Percentiles rank a stretch among this genome's conserved stretches.
Conservation (phyloP, 1,140 invertebrate genomes). For the Atopsyche davidsoni region DNA sequence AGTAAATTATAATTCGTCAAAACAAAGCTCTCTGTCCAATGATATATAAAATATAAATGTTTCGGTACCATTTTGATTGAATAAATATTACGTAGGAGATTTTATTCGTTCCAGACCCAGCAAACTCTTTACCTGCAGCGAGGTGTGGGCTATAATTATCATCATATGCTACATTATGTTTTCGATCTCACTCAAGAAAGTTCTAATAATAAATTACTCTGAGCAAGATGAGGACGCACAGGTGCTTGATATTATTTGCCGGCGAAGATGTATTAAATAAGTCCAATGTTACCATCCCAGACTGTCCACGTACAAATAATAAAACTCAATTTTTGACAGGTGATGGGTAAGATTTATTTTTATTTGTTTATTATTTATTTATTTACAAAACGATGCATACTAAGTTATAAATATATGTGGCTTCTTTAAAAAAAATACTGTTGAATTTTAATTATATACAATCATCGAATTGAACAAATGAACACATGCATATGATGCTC, state of each 20-base stretch:
- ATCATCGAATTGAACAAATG: not conserved
- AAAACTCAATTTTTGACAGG: constrained; percentile 17
- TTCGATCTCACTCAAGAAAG: too few relatives aligned
- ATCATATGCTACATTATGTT: too few relatives aligned
- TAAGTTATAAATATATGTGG: not conserved
- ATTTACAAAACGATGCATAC: not conserved
- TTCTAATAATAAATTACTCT: too few relatives aligned
- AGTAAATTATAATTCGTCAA: too few relatives aligned
- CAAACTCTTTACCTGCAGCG: too few relatives aligned
- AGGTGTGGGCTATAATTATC: too few relatives aligned
- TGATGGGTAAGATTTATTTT: constrained; percentile 21
- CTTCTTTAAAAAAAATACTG: constrained; percentile 1
- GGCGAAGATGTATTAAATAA: constrained; percentile 13
- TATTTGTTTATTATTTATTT: constrained; percentile 6
- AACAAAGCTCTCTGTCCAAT: too few relatives aligned
- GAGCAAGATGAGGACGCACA: constrained; percentile 21
- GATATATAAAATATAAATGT: too few relatives aligned
- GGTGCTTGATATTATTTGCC: constrained; percentile 13
- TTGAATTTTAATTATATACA: not conserved
- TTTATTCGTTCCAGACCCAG: too few relatives aligned
- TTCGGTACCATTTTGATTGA: too few relatives aligned
- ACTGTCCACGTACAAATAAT: constrained; percentile 14
- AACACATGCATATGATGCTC: not conserved
- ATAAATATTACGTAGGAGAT: too few relatives aligned
- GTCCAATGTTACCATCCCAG: constrained; percentile 14